Evolutionary conservation across 2,113 vertebrate genomes (phyloP).

Genomic region (Cygnus buccinator): DNA sequence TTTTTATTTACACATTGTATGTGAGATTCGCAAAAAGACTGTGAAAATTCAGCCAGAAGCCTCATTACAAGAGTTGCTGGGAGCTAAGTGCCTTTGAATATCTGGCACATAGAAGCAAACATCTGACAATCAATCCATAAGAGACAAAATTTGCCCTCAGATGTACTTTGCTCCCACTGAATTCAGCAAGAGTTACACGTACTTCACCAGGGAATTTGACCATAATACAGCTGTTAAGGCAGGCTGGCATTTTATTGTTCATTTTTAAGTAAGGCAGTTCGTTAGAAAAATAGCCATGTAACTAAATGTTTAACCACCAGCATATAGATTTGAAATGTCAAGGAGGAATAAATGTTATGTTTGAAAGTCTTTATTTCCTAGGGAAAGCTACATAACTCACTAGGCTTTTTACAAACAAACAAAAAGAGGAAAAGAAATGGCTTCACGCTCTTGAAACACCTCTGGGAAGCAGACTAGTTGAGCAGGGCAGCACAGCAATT

Average conservation of each 20-base stretch:
- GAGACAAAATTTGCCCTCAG: slow-evolving; percentile 7
- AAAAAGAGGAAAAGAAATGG: slow-evolving; percentile 27
- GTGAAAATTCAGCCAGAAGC: slow-evolving; percentile 31
- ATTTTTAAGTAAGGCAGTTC: slow-evolving; percentile 11
- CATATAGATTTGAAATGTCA: slow-evolving; percentile 37
- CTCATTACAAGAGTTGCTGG: slow-evolving; percentile 5
- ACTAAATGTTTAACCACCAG: slow-evolving; percentile 34
- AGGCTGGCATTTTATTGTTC: slow-evolving; percentile 18
- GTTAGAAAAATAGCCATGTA: slow-evolving; percentile 30
- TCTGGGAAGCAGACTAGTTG: slow-evolving; percentile 46
- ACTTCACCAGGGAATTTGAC: slow-evolving; percentile 8
- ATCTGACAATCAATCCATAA: slow-evolving; percentile 11
- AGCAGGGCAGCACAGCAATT: slow-evolving; percentile 21
- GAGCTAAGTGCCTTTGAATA: not conserved
- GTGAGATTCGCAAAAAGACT: slow-evolving; percentile 33
- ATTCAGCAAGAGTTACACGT: not conserved
- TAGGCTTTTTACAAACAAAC: slow-evolving; percentile 26
- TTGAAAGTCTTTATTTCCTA: slow-evolving; percentile 22
- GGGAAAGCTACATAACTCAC: slow-evolving; percentile 5
- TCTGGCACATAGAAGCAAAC: not conserved
- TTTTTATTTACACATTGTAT: slow-evolving; percentile 46
- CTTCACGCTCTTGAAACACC: slow-evolving; percentile 48
- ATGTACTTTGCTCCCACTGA: not conserved
- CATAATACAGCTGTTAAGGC: not conserved
- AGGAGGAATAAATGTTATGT: not conserved